phyloP scores from a whole-genome alignment of 2,888 invertebrate genomes.

The Autographa gamma region DNA sequence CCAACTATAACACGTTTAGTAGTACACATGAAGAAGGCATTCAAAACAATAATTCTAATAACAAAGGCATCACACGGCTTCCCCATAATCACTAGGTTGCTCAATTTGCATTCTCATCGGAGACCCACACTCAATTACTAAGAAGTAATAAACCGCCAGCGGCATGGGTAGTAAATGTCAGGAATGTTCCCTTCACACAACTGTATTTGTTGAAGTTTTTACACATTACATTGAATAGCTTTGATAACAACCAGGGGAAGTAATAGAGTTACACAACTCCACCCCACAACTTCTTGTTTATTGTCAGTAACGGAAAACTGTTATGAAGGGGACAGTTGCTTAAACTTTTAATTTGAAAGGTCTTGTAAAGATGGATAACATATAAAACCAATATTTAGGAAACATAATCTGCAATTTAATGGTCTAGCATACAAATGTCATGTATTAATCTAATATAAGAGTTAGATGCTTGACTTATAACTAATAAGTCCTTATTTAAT shows the following conservation, averaged over 20 bases:
- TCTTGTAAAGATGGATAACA: not conserved
- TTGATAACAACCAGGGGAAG: not conserved
- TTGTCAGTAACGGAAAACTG: not conserved
- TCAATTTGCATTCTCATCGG: slow-evolving; percentile 52
- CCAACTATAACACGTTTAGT: not conserved
- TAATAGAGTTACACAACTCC: not conserved
- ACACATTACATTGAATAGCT: slow-evolving; percentile 18
- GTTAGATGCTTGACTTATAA: not conserved
- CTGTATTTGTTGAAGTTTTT: slow-evolving; percentile 27
- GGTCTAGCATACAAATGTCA: too few species aligned
- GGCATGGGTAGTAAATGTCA: slow-evolving; percentile 53
- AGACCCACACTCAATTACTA: slow-evolving; percentile 52
- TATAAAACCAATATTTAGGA: too few species aligned
- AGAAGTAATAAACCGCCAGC: slow-evolving; percentile 58
- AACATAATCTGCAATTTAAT: too few species aligned
- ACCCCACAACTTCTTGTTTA: not conserved
- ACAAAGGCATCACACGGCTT: slow-evolving; percentile 23
- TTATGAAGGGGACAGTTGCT: not conserved
- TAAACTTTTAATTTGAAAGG: not conserved
- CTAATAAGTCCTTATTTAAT: not conserved
- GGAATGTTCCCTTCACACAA: slow-evolving; percentile 41
- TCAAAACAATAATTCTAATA: slow-evolving; percentile 13
- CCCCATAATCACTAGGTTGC: slow-evolving; percentile 29
- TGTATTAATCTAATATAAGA: not conserved
- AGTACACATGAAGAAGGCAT: not conserved